phyloP scores from a whole-genome alignment of 2,113 vertebrate genomes.

The Coptodon bakossiorum region DNA sequence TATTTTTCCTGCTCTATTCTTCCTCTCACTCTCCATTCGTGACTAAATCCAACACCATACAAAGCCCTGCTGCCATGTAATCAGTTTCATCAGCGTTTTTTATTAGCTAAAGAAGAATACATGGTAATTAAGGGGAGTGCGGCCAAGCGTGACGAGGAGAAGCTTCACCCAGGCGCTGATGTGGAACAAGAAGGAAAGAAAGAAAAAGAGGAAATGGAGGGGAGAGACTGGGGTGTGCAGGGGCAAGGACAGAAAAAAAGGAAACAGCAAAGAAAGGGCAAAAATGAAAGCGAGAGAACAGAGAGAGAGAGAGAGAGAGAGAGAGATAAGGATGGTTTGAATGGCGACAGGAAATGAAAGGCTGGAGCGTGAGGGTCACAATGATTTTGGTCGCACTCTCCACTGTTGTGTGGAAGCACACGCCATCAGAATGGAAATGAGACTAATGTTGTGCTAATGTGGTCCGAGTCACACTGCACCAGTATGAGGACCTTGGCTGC shows the following conservation, averaged over 20 bases:
- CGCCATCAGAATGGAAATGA: constrained; percentile 60
- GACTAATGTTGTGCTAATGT: constrained; percentile 69
- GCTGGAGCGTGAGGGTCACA: constrained; percentile 58
- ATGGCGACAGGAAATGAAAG: constrained; percentile 69
- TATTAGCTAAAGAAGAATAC: constrained; percentile 73
- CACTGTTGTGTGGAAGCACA: constrained; percentile 34
- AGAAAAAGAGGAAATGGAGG: constrained; percentile 18
- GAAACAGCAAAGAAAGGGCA: constrained; percentile 37
- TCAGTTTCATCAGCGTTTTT: constrained; percentile 71
- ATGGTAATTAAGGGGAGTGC: constrained; percentile 67
- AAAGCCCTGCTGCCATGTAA: constrained; percentile 61
- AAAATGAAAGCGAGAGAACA: constrained; percentile 28
- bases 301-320: constrained; percentile 21
- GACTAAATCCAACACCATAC: constrained; percentile 44
- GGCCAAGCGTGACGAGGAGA: constrained; percentile 59
- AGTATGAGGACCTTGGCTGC: constrained; percentile 41
- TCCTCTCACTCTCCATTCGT: constrained; percentile 27
- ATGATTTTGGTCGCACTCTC: constrained; percentile 40
- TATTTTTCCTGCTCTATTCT: constrained; percentile 13
- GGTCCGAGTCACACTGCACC: constrained; percentile 64
- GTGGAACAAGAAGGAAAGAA: constrained; percentile 60
- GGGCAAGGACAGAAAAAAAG: constrained; percentile 34
- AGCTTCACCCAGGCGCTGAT: constrained; percentile 57
- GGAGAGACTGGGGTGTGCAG: constrained; percentile 18
- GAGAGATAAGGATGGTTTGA: constrained; percentile 57